These are phyloP conservation scores for Eristalis arbustorum DNA, from an alignment of 2,888 invertebrate species.

Conservation along the genomic window DNA sequence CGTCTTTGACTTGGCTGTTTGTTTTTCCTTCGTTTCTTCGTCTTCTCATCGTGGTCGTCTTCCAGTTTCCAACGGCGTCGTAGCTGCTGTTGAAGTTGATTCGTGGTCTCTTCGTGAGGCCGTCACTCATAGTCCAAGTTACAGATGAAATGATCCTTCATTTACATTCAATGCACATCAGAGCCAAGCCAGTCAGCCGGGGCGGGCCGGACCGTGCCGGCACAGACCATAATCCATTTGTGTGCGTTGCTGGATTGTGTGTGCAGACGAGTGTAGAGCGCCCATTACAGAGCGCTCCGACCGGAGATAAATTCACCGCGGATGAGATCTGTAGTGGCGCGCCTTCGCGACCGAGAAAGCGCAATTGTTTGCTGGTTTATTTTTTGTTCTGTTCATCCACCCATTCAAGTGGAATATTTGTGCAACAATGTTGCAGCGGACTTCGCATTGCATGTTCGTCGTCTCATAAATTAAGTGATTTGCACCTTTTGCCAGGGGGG, in stretches of 20 bases:
- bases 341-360: conserved; percentile 21
- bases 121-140: conserved; percentile 31
- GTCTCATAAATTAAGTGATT: conserved; percentile 66
- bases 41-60: not conserved
- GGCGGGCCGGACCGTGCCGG: not conserved
- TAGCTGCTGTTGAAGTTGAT: not conserved
- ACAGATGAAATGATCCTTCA: conserved; percentile 38
- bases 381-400: not conserved
- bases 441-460: conserved; percentile 32
- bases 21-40: too few species aligned
- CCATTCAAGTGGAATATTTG: conserved; percentile 19
- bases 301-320: conserved; percentile 49
- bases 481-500: conserved; percentile 63
- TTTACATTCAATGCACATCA: conserved; percentile 28
- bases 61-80: not conserved
- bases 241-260: conserved; percentile 12
- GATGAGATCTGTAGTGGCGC: conserved; percentile 32
- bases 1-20: not conserved
- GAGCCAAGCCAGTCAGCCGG: conserved; percentile 12
- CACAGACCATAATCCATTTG: conserved; percentile 39
- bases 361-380: conserved; percentile 25
- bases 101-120: not conserved
- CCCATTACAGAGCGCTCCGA: conserved; percentile 28
- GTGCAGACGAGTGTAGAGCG: not conserved
- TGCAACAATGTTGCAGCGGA: conserved; percentile 62